Evolutionary conservation across 1,140 invertebrate genomes (phyloP), one percentile per base, ranked within the genome.

Genomic region (Myzus persicae): DNA sequence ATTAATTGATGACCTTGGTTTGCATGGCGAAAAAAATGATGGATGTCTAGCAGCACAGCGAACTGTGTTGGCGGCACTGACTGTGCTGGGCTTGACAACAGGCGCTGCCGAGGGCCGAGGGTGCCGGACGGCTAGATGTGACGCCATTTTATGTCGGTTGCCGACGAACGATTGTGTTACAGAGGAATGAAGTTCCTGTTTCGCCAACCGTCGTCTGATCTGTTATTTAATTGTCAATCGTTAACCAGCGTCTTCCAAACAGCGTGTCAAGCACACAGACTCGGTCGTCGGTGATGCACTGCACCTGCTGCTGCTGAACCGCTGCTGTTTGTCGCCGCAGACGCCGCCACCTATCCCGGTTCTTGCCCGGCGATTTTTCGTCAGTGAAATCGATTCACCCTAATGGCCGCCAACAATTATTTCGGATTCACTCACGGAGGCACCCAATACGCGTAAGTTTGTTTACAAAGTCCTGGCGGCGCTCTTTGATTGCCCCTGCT

Each of bases 321-420:
- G 51, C 88, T 67, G 59, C 59, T 76, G n/a, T n/a, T 76, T 6
- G 59, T 67, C 36, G 48, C 36, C 38, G 1, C 24, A 11, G 36
- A 51, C 38, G 51, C 36, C 48, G 36, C n/a, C 46, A 14, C 51
- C n/a, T 76, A n/a, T n/a, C 36, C n/a, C 18, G n/a, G n/a, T 36
- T 11, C 1, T 26, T 38, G 31, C 38, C 36, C 36, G 88, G 48
- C 88, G 3, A 26, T 89, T 54, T 89, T 31, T 38, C 48, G 22
- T 38, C 82, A 40, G 81, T 36, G 6, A 54, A 89, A 59, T 31
- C 89, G 89, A 59, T 90, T 22, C 89, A n/a, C 26, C 9, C 20
- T 20, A 84, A 98, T 98, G 98, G 97, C 98, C 95, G 97, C 97
- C 95, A 98, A 98, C 96, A 98, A 98, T 97, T 98, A 98, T 96